Base-by-base conservation (phyloP, 2,797 vertebrate species). In the Choloepus didactylus region DNA sequence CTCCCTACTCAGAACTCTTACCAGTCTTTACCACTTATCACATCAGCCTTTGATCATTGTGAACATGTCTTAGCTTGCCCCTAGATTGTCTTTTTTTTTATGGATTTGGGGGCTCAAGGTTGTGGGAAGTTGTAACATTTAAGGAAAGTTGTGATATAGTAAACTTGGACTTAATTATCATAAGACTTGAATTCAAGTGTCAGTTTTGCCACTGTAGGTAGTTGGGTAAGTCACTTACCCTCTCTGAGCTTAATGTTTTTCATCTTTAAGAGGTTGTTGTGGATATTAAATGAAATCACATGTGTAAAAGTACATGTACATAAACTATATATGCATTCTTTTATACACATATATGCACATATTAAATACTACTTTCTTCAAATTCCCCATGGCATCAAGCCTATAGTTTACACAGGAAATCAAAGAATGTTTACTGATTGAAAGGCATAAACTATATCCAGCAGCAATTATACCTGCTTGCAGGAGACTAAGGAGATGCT, bases 381-480 rank as follows among this genome's bases (percentile, higher is more conserved):
- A 70, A 67, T 44, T 59, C 27, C 23, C 62, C 38, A 62, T 19
- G 21, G 31, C 41, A 46, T 79, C 25, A 69, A 67, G 31, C 49
- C 56, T 92, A 49, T 51, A 81, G 46, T 86, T 94, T 88, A 54
- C 11, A 29, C 7, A 85, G 23, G 4, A 66, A 87, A n/a, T 66
- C 75, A 67, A 49, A 76, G 59, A n/a, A 77, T 44, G 44, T 62
- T 66, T 69, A 62, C 23, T 89, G 80, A 89, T 70, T 70, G 62
- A 70, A 77, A 85, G 70, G 29, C 9, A 67, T 79, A 23, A 84
- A 80, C 73, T 85, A 46, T 73, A 62, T 46, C 31, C 76, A 80
- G 51, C 41, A 88, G 79, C 79, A 80, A 16, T 88, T 87, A 67
- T 59, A 46, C n/a, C 60, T 83, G 64, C 41, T 86, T 73, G 51